Conservation (phyloP, 2,888 invertebrate species). For the Acrobasis repandana region DNA sequence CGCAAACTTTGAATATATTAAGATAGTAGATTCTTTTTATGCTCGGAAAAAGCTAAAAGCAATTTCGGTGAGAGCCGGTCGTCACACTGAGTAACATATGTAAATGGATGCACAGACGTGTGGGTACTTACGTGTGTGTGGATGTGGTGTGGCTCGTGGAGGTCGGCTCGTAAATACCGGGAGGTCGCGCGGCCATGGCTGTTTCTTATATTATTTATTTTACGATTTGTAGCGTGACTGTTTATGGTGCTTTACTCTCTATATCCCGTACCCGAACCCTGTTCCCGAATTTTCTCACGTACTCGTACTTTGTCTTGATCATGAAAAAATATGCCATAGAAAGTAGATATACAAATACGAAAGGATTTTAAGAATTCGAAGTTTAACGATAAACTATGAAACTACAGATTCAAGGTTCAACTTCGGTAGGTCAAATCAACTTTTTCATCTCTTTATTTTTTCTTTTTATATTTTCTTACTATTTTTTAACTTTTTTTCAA, state of each 20-base stretch:
- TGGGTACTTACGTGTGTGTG: constrained; percentile 26
- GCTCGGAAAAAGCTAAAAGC: constrained; percentile 49
- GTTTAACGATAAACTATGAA: too few species aligned
- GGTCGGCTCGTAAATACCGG: constrained; percentile 31
- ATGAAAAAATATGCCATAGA: too few species aligned
- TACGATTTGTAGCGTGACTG: constrained; percentile 9
- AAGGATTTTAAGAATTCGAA: too few species aligned
- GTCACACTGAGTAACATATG: constrained; percentile 46
- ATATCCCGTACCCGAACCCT: too few species aligned
- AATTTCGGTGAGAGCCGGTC: constrained; percentile 59
- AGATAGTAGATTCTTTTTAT: constrained; percentile 41
- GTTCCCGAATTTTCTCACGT: too few species aligned
- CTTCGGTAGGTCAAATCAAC: too few species aligned
- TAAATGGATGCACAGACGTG: constrained; percentile 44
- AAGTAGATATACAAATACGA: too few species aligned
- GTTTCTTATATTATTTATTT: constrained; percentile 29
- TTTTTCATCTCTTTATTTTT: too few species aligned
- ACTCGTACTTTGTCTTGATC: too few species aligned
- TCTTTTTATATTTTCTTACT: too few species aligned
- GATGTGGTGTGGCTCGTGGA: background rate
- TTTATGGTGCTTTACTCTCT: background rate
- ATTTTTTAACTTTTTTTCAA: too few species aligned
- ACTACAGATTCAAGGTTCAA: too few species aligned
- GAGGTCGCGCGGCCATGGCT: constrained; percentile 27
- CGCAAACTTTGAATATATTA: constrained; percentile 41